phyloP scores from a whole-genome alignment of 2,888 invertebrate genomes.

The Nomada ferruginata region DNA sequence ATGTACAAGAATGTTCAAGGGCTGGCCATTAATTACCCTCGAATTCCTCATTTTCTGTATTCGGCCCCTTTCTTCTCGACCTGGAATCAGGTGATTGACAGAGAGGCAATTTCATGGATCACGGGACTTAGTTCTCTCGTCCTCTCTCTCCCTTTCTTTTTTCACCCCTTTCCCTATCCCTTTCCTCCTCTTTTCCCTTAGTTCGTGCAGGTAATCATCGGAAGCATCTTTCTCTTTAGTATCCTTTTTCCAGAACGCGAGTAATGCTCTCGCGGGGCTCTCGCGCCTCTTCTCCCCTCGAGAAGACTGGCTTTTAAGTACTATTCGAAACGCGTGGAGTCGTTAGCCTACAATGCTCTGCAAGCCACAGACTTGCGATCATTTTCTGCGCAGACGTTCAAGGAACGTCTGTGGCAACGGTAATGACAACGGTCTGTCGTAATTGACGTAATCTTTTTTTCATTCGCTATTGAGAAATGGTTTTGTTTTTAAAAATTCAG shows the following conservation, averaged over 20 bases:
- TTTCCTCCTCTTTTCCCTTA: background rate
- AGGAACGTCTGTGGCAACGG: background rate
- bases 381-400: background rate
- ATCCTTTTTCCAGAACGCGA: constrained; percentile 46
- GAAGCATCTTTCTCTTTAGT: constrained; percentile 57
- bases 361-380: background rate
- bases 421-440: background rate
- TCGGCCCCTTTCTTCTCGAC: constrained; percentile 19
- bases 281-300: constrained; percentile 16
- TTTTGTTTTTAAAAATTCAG: background rate
- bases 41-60: constrained; percentile 30
- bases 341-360: background rate
- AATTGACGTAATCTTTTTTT: background rate
- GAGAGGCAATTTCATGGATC: constrained; percentile 67
- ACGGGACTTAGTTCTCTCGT: constrained; percentile 49
- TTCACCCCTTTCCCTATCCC: constrained; percentile 32
- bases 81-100: constrained; percentile 65
- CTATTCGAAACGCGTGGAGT: background rate
- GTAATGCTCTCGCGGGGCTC: constrained; percentile 41
- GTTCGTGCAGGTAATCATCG: constrained; percentile 65
- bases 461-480: background rate
- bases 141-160: constrained; percentile 16
- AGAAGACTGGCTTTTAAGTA: constrained; percentile 14
- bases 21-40: constrained; percentile 41
- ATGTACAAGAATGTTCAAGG: constrained; percentile 1